Conservation (phyloP, 2,797 vertebrate species). For the Dicrostonyx torquatus region DNA sequence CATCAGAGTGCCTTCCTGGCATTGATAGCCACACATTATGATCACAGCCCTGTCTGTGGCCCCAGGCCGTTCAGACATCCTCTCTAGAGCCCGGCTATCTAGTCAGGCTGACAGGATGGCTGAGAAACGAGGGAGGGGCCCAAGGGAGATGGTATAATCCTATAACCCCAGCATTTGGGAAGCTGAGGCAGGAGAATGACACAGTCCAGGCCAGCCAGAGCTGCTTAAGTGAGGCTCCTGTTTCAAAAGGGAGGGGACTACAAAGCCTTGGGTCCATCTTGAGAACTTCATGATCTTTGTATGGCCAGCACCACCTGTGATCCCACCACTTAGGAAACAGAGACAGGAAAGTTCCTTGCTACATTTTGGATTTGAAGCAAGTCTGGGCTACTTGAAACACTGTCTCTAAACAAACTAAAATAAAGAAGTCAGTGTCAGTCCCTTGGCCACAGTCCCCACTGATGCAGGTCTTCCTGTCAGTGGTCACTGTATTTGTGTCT, state of each 20-base stretch:
- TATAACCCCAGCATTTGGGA: not conserved
- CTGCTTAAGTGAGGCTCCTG: not conserved
- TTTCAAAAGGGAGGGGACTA: not conserved
- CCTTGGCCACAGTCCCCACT: not conserved
- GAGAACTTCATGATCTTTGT: not conserved
- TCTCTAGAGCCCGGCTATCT: not conserved
- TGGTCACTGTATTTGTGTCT: not conserved
- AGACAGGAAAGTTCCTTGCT: not conserved
- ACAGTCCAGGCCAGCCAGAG: not conserved
- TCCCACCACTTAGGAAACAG: not conserved
- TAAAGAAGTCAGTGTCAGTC: not conserved
- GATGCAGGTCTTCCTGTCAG: not conserved
- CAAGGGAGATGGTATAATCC: not conserved
- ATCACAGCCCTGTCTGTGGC: not conserved
- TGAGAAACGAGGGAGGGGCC: not conserved
- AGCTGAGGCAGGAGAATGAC: not conserved
- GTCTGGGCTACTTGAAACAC: not conserved
- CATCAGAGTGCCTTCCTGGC: not conserved
- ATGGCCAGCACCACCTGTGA: not conserved
- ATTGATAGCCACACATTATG: not conserved
- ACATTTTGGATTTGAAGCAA: not conserved
- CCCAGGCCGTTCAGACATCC: not conserved
- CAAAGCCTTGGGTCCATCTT: not conserved
- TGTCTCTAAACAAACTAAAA: not conserved
- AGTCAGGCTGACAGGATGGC: conserved; percentile 20